Base-by-base conservation (phyloP, 2,888 invertebrate species). In the Aleiodes leptofemur region DNA sequence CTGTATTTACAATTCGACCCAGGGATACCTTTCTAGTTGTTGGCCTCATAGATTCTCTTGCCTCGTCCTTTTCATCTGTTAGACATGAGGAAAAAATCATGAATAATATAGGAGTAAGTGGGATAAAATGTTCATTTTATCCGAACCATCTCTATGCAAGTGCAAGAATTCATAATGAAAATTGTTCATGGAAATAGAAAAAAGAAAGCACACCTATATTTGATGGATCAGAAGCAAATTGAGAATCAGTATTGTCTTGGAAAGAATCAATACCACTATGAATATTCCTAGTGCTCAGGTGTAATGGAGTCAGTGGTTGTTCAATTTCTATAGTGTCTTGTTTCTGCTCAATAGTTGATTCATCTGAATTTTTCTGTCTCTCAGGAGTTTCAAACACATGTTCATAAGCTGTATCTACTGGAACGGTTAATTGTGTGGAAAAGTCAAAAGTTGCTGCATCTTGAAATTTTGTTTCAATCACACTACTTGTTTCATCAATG, bases 1-100 rank as follows among this genome's bases (percentile, higher is more conserved):
- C 89, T 11, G 88, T 88, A 64, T 85, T 82, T n/a, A 85, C 82
- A 73, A 82, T 82, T 31, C 74, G 78, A 61, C 73, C 73, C 48
- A 76, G 34, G 70, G 73, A 73, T 16, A 23, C 7, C 43, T 34
- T 64, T 14, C 55, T 16, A 9, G 48, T 23, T 57, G 74, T 77
- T 81, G 87, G n/a, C 87, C 88, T 82, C 80, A 88, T 74, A 82
- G 80, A 81, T 86, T 43, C 64, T n/a, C 16, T 48, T 64, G 16
- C 9, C 7, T 87, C 83, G 79, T 78, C 79, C 78, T 86, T 79
- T 43, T 78, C 77, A 81, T 80, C 82, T 83, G 72, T 71, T 75
- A 16, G 61, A 73, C 77, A 73, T 59, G 5, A 29, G 43, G 56
- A 61, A 66, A 56, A 76, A 71, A 51, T 16, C 57, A 56, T 51